These are phyloP conservation scores for Fragum sueziense DNA, from an alignment of 2,888 invertebrate species.

Conservation along the genomic window DNA sequence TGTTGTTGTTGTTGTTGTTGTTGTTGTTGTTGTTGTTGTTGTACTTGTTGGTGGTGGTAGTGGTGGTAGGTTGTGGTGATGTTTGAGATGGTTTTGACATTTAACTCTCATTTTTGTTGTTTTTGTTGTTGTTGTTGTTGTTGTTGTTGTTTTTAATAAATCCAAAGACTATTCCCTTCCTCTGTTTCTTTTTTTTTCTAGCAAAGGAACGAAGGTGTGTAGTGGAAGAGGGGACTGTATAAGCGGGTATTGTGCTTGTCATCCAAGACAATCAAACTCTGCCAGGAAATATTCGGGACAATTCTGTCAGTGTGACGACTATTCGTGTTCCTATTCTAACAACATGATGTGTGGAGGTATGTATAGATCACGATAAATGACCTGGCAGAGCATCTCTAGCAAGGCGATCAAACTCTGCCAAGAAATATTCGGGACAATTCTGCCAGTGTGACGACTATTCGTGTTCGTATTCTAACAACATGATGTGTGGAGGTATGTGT, in stretches of 20 bases:
- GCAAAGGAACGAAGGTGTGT: neutral
- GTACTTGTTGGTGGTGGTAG: neutral
- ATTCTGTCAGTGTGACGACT: constrained; percentile 97
- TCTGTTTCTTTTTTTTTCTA: neutral
- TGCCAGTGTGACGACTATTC: neutral
- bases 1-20: too few relatives aligned
- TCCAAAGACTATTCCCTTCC: too few relatives aligned
- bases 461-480: neutral
- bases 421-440: neutral
- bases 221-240: constrained; percentile 83
- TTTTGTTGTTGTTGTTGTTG: too few relatives aligned
- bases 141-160: neutral
- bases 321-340: constrained; percentile 88
- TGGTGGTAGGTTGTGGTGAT: too few relatives aligned
- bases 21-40: too few relatives aligned
- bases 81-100: too few relatives aligned
- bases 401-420: too few relatives aligned
- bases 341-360: constrained; percentile 83
- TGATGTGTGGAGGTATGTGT: neutral
- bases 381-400: too few relatives aligned
- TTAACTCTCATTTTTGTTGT: too few relatives aligned
- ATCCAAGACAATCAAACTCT: constrained; percentile 61
- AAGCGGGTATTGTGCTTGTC: constrained; percentile 84
- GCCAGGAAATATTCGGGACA: constrained; percentile 84
- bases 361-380: too few relatives aligned